Conservation (phyloP, 2,797 vertebrate genomes). For the Pseudochirops cupreus region DNA sequence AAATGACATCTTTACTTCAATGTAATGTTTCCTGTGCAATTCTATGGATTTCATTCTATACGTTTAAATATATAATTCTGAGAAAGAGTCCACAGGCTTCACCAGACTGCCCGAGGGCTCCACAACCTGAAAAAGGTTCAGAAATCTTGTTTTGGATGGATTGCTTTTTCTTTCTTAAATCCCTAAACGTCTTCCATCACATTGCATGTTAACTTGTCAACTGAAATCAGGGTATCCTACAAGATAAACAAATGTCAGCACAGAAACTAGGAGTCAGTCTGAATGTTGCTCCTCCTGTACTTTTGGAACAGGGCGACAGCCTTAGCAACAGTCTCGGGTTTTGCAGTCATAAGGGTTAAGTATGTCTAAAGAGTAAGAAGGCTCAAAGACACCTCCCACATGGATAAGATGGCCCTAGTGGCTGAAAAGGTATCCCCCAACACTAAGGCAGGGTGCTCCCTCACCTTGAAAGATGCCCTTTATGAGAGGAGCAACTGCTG, state of each 20-base stretch:
- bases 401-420: neutral
- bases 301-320: no score
- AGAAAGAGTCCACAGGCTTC: neutral
- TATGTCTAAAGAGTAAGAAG: neutral
- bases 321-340: neutral
- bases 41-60: neutral
- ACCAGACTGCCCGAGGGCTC: neutral
- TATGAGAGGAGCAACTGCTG: constrained; percentile 90
- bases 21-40: neutral
- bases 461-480: constrained; percentile 95
- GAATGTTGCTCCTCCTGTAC: neutral
- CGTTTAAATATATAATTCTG: neutral
- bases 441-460: neutral
- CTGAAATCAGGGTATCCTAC: neutral
- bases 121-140: neutral
- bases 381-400: neutral
- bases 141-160: neutral
- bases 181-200: neutral
- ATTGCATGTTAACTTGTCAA: neutral
- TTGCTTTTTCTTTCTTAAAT: neutral
- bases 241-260: neutral
- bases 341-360: neutral
- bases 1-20: neutral
- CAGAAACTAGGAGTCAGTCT: neutral
- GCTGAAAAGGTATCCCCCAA: neutral